These are phyloP conservation scores for Trichogramma evanescens DNA, from an alignment of 2,888 invertebrate genomes.

Conservation along the genomic window DNA sequence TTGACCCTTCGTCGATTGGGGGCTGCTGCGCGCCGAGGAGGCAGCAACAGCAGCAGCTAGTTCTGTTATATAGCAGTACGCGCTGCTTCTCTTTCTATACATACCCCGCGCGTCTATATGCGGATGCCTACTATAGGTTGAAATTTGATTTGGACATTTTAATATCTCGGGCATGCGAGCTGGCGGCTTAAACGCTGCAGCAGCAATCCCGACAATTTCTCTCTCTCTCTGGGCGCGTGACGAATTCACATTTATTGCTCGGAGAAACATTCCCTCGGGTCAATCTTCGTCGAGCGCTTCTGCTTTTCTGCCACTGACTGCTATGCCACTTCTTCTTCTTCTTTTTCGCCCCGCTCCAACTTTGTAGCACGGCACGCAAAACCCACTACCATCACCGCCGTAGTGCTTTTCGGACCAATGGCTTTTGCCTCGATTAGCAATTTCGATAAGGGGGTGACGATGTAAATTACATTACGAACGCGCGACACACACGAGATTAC, in stretches of 20 bases:
- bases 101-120: neutral
- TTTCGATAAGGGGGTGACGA: neutral
- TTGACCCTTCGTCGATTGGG: conserved; percentile 14
- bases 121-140: neutral
- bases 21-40: neutral
- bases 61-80: no score
- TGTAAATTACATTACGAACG: no score
- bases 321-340: neutral
- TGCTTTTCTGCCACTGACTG: neutral
- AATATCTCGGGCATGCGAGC: conserved; percentile 8
- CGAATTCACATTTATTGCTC: conserved; percentile 18
- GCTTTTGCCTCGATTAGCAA: conserved; percentile 16
- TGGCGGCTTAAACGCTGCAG: conserved; percentile 5
- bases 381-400: conserved; percentile 1
- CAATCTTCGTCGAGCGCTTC: neutral
- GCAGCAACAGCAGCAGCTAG: neutral
- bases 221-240: conserved; percentile 2
- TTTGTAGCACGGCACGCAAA: conserved; percentile 1
- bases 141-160: conserved; percentile 25
- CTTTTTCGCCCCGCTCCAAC: neutral
- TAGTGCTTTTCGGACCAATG: conserved; percentile 9
- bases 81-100: no score
- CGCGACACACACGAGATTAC: no score
- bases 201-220: conserved; percentile 15
- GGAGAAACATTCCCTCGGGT: conserved; percentile 14